Conservation (phyloP, 1,140 invertebrate species). For the Halesus radiatus region DNA sequence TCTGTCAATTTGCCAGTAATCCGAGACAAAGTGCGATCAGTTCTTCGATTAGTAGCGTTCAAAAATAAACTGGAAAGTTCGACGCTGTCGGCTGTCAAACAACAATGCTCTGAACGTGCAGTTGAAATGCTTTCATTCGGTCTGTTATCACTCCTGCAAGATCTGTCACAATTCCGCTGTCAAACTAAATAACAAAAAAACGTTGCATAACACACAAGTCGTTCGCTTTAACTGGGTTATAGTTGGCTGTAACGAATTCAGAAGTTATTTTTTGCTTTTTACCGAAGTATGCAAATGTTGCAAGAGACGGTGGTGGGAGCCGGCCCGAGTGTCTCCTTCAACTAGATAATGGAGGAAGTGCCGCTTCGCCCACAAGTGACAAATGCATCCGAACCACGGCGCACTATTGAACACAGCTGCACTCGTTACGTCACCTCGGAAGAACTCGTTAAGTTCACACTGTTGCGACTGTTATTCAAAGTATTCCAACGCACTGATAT, state of each 20-base stretch:
- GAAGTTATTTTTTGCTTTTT: neutral
- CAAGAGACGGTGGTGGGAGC: neutral
- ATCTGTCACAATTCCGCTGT: constrained; percentile 27
- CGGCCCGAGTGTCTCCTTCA: constrained; percentile 8
- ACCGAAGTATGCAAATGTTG: neutral
- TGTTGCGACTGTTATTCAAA: no score
- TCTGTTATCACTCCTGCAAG: constrained; percentile 22
- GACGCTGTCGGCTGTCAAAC: neutral
- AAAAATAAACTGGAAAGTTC: constrained; percentile 14
- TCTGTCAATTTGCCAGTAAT: neutral
- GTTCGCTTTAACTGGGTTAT: constrained; percentile 28
- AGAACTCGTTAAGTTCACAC: constrained; percentile 3
- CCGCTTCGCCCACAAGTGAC: constrained; percentile 11
- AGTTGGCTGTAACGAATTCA: neutral
- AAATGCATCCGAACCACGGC: neutral
- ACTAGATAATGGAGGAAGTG: constrained; percentile 27
- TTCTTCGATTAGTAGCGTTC: neutral
- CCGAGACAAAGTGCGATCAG: neutral
- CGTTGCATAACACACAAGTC: constrained; percentile 19
- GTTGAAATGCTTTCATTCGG: neutral
- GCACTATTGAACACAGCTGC: constrained; percentile 3
- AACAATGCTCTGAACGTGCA: neutral
- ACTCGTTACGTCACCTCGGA: constrained; percentile 8
- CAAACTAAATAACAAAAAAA: constrained; percentile 26
- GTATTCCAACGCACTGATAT: no score